Evolutionary conservation across 2,113 vertebrate genomes (phyloP), one percentile per base, ranked within the genome.

Genomic region (Axis porcinus): DNA sequence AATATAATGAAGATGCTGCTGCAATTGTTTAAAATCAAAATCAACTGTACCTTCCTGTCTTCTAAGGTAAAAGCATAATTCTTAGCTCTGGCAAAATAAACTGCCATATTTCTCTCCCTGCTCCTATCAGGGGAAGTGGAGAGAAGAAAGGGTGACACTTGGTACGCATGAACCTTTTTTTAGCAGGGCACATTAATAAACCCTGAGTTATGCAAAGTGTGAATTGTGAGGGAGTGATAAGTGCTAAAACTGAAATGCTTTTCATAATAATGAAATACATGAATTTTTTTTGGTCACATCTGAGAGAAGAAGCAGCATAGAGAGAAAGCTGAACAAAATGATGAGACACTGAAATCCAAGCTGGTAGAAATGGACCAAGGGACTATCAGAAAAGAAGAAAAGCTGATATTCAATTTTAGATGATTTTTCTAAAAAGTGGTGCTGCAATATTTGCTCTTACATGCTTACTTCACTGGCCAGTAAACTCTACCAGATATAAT

Each of bases 101-200:
- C 21, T 15, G 58, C 88, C 50, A 50, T 13, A 60, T 84, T 90
- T 76, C 74, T 90, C 67, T 78, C 60, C 25, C 19, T 78, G 25
- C 12, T 57, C 7, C 58, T 89, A 88, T 23, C 11, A 13, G 15
- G 30, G 28, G 19, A 88, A 47, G 50, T 40, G 21, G 33, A 92
- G 27, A 86, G 60, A 89, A 89, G 47, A 30, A 95, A 74, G 17
- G 36, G 9, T 92, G 62, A 60, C 62, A 86, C 28, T 54, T 55
- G 43, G 86, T 76, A 86, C 55, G 21, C 19, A 74, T 45, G 43
- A 78, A 57, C 16, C 62, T 94, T 94, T 94, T 60, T 92, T 70
- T 27, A 91, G 67, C 40, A 95, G 21, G 95, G 74, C 14, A 64
- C 62, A 55, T 97, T 93, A 94, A 94, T 91, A 95, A 93, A 86